A percentile compares a stretch with the other conserved stretches of the same genome.
Evolutionary conservation across 2,797 vertebrate species (phyloP).

Genomic region (Coregonus ussuriensis): DNA sequence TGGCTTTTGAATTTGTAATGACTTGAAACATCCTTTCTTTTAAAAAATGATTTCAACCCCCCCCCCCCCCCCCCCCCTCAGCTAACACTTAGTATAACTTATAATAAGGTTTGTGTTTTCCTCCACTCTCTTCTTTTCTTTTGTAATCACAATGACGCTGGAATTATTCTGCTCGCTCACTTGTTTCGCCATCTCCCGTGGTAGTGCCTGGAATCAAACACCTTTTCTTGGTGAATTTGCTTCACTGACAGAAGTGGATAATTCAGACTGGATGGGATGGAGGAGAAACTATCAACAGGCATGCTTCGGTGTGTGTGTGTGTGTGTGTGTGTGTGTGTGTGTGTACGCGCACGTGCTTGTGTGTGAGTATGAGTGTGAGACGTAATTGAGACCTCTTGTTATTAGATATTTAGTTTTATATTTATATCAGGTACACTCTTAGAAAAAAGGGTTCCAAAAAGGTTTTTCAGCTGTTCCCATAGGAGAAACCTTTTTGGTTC

Average conservation of each 20-base stretch:
- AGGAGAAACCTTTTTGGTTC: too few relatives aligned
- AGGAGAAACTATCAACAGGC: conserved; percentile 53
- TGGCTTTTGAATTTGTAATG: conserved; percentile 66
- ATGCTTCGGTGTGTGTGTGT: background rate
- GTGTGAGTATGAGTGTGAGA: conserved; percentile 24
- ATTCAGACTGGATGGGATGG: conserved; percentile 28
- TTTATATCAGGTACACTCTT: background rate
- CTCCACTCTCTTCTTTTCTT: conserved; percentile 23
- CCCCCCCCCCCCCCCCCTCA: conserved; percentile 58
- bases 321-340: conserved; percentile 23
- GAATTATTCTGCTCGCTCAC: conserved; percentile 61
- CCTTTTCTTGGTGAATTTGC: conserved; percentile 63
- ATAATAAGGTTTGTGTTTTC: conserved; percentile 52
- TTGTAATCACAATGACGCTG: conserved; percentile 57
- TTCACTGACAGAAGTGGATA: conserved; percentile 64
- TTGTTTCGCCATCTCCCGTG: conserved; percentile 60
- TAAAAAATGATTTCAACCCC: conserved; percentile 54
- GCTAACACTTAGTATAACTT: conserved; percentile 55
- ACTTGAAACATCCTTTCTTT: conserved; percentile 57
- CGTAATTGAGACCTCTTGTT: conserved; percentile 31
- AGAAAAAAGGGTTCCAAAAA: background rate
- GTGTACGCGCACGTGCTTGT: conserved; percentile 25
- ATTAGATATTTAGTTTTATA: conserved; percentile 29
- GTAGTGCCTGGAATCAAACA: conserved; percentile 62
- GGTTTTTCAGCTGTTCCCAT: too few relatives aligned